Conservation (phyloP, 2,113 vertebrate genomes). For the Helogale parvula region DNA sequence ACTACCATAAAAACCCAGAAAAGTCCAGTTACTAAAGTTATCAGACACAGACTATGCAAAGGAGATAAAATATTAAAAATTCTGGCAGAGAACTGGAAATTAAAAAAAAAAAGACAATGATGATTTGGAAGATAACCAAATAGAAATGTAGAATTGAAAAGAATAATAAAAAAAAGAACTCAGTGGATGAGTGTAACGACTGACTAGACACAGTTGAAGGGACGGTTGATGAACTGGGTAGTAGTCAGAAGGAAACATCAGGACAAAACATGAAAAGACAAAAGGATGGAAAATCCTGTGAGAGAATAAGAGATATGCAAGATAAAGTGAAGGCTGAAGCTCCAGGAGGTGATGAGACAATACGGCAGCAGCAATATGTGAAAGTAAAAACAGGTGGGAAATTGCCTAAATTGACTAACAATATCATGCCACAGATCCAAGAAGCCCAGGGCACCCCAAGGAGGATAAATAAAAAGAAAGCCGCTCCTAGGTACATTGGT, state of each 20-base stretch:
- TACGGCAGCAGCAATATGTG: not conserved
- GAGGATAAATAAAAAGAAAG: not conserved
- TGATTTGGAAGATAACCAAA: not conserved
- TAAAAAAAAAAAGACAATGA: not conserved
- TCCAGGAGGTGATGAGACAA: not conserved
- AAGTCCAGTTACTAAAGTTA: not conserved
- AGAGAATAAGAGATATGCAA: not conserved
- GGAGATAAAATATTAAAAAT: not conserved
- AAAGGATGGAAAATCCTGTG: not conserved
- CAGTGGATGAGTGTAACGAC: not conserved
- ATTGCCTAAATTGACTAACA: not conserved
- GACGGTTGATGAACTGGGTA: not conserved
- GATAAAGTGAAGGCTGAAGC: not conserved
- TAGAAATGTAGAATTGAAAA: constrained; percentile 22
- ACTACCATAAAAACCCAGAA: not conserved
- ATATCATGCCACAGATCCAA: not conserved
- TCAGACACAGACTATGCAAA: not conserved
- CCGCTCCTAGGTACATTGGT: not conserved
- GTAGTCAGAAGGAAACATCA: not conserved
- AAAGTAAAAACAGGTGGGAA: not conserved
- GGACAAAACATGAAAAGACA: not conserved
- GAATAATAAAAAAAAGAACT: not conserved
- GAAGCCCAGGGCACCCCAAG: not conserved
- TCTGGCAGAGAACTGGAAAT: not conserved
- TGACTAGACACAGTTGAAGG: not conserved